These are phyloP conservation scores for Mus minutoides DNA, from an alignment of 2,797 vertebrate species.

Conservation along the genomic window DNA sequence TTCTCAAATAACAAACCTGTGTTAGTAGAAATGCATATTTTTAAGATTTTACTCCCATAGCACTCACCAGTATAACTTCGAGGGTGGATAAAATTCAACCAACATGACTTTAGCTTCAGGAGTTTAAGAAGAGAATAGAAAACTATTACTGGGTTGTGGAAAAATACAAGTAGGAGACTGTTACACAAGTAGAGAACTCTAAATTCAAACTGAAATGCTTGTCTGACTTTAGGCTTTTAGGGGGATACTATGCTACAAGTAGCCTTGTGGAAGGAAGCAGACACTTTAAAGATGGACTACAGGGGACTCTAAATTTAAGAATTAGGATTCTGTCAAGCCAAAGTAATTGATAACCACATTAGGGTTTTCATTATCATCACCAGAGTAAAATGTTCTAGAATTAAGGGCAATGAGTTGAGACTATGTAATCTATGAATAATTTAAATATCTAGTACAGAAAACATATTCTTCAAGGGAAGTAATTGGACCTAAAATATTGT, in stretches of 20 bases:
- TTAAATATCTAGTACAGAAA: constrained; percentile 4
- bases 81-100: not conserved
- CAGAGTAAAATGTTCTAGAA: not conserved
- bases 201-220: not conserved
- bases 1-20: not conserved
- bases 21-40: not conserved
- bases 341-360: not conserved
- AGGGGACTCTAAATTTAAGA: not conserved
- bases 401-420: not conserved
- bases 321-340: not conserved
- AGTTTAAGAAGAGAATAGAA: not conserved
- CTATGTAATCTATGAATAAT: not conserved
- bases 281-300: not conserved
- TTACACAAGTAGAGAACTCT: not conserved
- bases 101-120: not conserved
- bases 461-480: not conserved
- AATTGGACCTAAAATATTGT: not conserved
- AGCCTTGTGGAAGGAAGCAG: not conserved
- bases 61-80: not conserved
- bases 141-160: not conserved
- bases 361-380: not conserved
- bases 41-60: not conserved
- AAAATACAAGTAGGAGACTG: not conserved
- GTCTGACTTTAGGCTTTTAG: not conserved
- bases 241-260: not conserved